A percentile compares a stretch with the other conserved stretches of the same genome.
Conservation (phyloP, 2,888 invertebrate genomes). For the Empis livida region DNA sequence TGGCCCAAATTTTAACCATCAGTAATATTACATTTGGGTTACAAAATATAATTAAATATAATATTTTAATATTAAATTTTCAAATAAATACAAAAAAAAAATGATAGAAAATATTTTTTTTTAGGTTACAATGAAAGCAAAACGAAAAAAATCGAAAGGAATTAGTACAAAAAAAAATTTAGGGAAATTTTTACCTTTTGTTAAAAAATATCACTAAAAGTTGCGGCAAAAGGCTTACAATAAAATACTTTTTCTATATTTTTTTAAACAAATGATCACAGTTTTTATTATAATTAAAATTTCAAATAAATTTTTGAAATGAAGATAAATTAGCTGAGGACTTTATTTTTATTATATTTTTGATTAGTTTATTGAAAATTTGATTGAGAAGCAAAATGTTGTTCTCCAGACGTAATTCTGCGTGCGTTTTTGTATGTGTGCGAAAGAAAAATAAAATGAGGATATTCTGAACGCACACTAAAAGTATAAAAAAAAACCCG, state of each 20-base stretch:
- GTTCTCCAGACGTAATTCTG: too few relatives aligned
- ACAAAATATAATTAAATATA: too few relatives aligned
- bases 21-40: too few relatives aligned
- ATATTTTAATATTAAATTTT: too few relatives aligned
- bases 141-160: slow-evolving; percentile 2
- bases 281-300: slow-evolving; percentile 10
- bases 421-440: too few relatives aligned
- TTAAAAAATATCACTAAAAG: slow-evolving; percentile 17
- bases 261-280: slow-evolving; percentile 19
- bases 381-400: too few relatives aligned
- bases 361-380: background rate
- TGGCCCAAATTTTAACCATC: too few relatives aligned
- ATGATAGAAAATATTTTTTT: background rate
- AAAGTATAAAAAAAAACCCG: too few relatives aligned
- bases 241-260: slow-evolving; percentile 14
- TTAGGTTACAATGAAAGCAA: slow-evolving; percentile 8
- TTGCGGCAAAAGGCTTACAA: slow-evolving; percentile 18
- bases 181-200: slow-evolving; percentile 12
- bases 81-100: too few relatives aligned
- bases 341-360: slow-evolving; percentile 8
- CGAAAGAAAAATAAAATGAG: too few relatives aligned
- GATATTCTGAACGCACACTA: too few relatives aligned
- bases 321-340: slow-evolving; percentile 6
- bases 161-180: slow-evolving; percentile 2
- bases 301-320: too few relatives aligned